Conservation (phyloP, 2,113 vertebrate species). For the Daphoenositta chrysoptera region DNA sequence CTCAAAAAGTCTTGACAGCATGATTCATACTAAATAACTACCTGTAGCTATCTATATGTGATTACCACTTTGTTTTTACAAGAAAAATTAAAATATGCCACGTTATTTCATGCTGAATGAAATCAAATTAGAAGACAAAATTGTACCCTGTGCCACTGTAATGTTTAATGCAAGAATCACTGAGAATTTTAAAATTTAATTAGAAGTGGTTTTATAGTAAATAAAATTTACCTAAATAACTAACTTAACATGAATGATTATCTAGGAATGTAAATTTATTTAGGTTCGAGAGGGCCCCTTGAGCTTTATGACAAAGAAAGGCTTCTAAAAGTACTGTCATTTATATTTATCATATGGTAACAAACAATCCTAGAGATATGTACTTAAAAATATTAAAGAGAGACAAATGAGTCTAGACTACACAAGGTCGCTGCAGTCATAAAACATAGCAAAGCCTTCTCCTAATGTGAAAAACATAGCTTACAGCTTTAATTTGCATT, state of each 20-base stretch:
- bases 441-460: constrained; percentile 86
- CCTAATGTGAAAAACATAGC: constrained; percentile 88
- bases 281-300: constrained; percentile 78
- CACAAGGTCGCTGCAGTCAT: constrained; percentile 85
- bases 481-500: constrained; percentile 93
- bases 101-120: neutral
- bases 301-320: constrained; percentile 83
- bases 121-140: constrained; percentile 39
- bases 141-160: neutral
- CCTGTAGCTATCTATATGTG: neutral
- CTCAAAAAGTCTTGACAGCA: neutral
- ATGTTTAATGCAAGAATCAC: constrained; percentile 56
- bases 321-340: constrained; percentile 82
- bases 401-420: constrained; percentile 89
- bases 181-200: constrained; percentile 75
- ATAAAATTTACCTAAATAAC: constrained; percentile 83
- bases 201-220: constrained; percentile 74
- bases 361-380: constrained; percentile 90
- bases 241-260: constrained; percentile 78
- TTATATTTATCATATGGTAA: constrained; percentile 88
- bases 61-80: neutral
- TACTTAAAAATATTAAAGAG: constrained; percentile 91
- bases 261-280: constrained; percentile 78
- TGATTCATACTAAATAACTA: constrained; percentile 26
- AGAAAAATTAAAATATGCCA: neutral